Evolutionary conservation across 2,113 vertebrate species (phyloP), one percentile per base, ranked within the genome.

Genomic region (Laterallus jamaicensis): DNA sequence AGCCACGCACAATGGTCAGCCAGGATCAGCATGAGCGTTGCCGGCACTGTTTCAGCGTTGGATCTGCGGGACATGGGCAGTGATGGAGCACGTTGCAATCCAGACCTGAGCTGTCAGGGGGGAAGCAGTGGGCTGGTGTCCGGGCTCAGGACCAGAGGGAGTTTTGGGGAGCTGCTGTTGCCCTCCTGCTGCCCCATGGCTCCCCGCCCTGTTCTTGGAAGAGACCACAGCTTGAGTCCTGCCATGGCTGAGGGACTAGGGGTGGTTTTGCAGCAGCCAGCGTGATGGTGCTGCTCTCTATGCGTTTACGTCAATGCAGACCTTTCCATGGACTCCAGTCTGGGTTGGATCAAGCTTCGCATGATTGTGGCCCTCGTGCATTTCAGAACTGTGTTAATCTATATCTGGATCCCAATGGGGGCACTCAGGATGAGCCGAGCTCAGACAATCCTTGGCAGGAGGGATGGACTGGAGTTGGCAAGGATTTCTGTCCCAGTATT

Each of bases 391-490:
- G 31, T 55, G 66, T 76, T 96, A 79, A 86, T 95, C 95, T 96
- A 90, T 94, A 96, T 96, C 93, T 95, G 92, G 93, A 95, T 96
- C 95, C 95, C 95, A 60, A 66, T 70, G 85, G 96, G 96, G 93
- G 92, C 83, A 91, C 83, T 93, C 0, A 2, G 92, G 83, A 95
- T 94, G 92, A 93, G 93, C 80, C 1, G 86, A 96, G 95, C 90
- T 96, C 92, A 73, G 76, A 95, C 96, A 96, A 94, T 96, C 95
- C 90, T 96, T 96, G 95, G 95, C 95, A 97, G 92, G 58, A 95
- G 74, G 80, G 67, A 79, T 28, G 15, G 88, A 58, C 81, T 86
- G 80, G 91, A 96, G 86, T 68, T 97, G 96, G 96, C 95, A 86
- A 69, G 86, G 90, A 78, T 79, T 95, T 90, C 84, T 90, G 92